Percentiles rank a stretch among this genome's conserved stretches.
phyloP scores from a whole-genome alignment of 2,113 vertebrate genomes.

The Ia io region DNA sequence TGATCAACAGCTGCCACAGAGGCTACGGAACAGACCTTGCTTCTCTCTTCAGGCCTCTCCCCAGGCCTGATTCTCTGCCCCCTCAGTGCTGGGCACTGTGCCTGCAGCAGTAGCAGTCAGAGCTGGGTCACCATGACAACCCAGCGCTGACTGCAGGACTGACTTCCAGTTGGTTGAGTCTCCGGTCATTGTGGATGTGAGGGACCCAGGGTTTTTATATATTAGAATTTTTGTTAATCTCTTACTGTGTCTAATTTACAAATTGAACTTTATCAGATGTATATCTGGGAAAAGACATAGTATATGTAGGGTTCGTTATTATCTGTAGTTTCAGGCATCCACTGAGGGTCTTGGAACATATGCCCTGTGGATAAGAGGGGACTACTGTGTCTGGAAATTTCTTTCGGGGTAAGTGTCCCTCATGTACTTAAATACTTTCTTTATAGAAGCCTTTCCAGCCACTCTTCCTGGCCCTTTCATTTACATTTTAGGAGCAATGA shows the following conservation, averaged over 20 bases:
- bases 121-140: no score
- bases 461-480: background rate
- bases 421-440: background rate
- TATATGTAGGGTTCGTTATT: background rate
- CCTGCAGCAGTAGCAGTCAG: no score
- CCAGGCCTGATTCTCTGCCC: no score
- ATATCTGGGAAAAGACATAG: background rate
- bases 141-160: no score
- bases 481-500: background rate
- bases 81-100: no score
- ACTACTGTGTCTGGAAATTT: background rate
- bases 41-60: no score
- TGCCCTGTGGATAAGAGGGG: background rate
- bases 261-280: background rate
- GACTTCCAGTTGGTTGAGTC: no score
- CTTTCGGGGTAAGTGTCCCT: background rate
- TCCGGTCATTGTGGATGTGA: no score
- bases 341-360: background rate
- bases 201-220: no score
- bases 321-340: no score
- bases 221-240: background rate
- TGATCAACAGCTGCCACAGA: no score
- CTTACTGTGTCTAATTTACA: background rate
- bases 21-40: no score
- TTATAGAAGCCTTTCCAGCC: background rate